A percentile compares a stretch with the other conserved stretches of the same genome.
phyloP scores from a whole-genome alignment of 2,888 invertebrate genomes.

The Athrips mouffetella region DNA sequence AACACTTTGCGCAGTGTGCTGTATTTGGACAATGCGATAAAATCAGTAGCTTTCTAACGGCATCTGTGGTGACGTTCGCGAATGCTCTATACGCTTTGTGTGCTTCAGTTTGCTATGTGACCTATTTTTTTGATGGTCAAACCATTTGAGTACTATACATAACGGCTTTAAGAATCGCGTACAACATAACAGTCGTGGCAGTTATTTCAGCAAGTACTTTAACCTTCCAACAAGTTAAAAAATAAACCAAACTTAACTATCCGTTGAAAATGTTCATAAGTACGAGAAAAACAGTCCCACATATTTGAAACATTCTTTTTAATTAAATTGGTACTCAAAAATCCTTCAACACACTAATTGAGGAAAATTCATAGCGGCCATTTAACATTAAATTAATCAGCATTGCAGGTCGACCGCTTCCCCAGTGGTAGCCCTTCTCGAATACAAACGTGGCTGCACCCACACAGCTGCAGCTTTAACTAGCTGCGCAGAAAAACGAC shows the following conservation, averaged over 20 bases:
- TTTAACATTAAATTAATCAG: slow-evolving; percentile 66
- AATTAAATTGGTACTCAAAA: slow-evolving; percentile 21
- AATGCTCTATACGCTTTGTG: slow-evolving; percentile 11
- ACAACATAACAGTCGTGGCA: too few species aligned
- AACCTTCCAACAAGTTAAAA: too few species aligned
- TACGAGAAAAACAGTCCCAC: not conserved
- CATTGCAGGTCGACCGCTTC: slow-evolving; percentile 57
- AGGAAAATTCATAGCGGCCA: slow-evolving; percentile 58
- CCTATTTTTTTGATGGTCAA: slow-evolving; percentile 15
- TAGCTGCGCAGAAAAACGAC: slow-evolving; percentile 36
- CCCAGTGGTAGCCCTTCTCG: slow-evolving; percentile 62
- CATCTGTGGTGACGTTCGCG: slow-evolving; percentile 24
- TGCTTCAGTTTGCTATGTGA: slow-evolving; percentile 13
- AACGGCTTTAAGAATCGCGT: too few species aligned
- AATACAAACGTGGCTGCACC: slow-evolving; percentile 35
- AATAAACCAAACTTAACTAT: too few species aligned
- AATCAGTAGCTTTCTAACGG: slow-evolving; percentile 27
- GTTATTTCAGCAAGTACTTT: too few species aligned
- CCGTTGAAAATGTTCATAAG: too few species aligned
- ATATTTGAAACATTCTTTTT: not conserved
- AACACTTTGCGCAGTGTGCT: not conserved
- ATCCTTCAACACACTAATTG: slow-evolving; percentile 51
- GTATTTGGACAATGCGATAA: slow-evolving; percentile 4
- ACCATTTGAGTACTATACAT: too few species aligned
- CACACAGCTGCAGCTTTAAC: slow-evolving; percentile 27